Conservation (phyloP, 30 jellyfish, hydroid and myxozoan genomes). For the Morbakka virulenta region DNA sequence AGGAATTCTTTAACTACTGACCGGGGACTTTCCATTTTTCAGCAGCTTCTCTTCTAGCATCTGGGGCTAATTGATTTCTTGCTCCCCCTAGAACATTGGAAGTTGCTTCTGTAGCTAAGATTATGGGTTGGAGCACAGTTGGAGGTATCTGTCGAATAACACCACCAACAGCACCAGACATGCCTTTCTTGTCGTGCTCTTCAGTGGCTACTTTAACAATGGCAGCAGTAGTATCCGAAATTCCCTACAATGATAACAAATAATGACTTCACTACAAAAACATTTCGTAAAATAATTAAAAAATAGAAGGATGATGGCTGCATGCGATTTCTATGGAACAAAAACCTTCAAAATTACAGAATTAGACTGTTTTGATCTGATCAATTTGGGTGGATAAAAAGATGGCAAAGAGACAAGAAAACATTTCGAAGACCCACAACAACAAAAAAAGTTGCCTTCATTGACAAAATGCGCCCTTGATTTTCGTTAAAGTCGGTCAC, state of each 20-base stretch:
- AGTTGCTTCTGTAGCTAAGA: constrained; percentile 97
- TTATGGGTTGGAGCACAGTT: constrained; percentile 91
- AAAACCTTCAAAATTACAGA: no score
- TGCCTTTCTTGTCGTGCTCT: constrained; percentile 97
- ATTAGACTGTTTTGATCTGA: no score
- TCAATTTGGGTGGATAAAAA: no score
- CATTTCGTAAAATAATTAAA: neutral
- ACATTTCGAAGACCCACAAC: no score
- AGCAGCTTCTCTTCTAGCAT: constrained; percentile 86
- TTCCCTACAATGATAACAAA: constrained; percentile 57
- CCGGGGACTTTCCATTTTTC: constrained; percentile 79
- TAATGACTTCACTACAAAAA: neutral
- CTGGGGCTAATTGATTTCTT: constrained; percentile 93
- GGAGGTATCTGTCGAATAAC: constrained; percentile 99
- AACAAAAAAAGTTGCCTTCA: no score
- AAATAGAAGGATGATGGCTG: no score
- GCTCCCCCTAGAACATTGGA: constrained; percentile 99
- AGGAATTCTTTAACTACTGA: neutral
- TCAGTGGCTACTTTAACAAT: constrained; percentile 94
- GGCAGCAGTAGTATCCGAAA: constrained; percentile 83
- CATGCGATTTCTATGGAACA: no score
- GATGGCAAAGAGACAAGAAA: no score
- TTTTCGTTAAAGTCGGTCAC: no score
- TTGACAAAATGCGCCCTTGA: no score
- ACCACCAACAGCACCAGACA: constrained; percentile 99